Evolutionary conservation across 2,113 vertebrate species (phyloP).

Genomic region (Camelus bactrianus): DNA sequence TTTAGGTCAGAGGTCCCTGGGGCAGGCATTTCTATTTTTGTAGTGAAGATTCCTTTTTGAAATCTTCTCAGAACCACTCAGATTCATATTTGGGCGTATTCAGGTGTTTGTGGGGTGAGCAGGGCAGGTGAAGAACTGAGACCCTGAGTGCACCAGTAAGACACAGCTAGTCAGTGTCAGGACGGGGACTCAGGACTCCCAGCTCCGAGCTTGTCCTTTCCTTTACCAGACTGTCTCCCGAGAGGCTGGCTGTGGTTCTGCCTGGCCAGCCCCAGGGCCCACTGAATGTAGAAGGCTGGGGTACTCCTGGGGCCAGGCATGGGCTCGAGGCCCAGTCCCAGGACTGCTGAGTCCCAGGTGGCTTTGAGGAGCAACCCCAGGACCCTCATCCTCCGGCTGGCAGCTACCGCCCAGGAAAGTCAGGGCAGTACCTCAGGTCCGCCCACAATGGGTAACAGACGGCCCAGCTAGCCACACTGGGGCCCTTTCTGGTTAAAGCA

Average conservation of each 20-base stretch:
- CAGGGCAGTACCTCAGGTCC: slow-evolving; percentile 19
- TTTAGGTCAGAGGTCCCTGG: neutral
- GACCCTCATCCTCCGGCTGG: neutral
- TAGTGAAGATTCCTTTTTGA: neutral
- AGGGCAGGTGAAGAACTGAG: neutral
- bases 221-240: neutral
- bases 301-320: fast-evolving
- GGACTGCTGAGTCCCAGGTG: neutral
- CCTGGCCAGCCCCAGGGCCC: neutral
- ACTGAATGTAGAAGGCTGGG: neutral
- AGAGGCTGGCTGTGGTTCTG: neutral
- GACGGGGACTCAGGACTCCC: neutral
- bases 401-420: slow-evolving; percentile 33
- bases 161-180: neutral
- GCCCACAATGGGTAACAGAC: neutral
- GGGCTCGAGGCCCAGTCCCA: neutral
- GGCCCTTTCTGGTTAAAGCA: neutral
- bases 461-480: neutral
- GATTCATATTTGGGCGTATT: neutral
- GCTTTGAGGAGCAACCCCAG: neutral
- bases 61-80: neutral
- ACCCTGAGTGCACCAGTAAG: neutral
- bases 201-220: neutral
- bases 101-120: fast-evolving
- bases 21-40: neutral